Conservation (phyloP, 2,888 invertebrate genomes). For the Stenolophus ochropezus region DNA sequence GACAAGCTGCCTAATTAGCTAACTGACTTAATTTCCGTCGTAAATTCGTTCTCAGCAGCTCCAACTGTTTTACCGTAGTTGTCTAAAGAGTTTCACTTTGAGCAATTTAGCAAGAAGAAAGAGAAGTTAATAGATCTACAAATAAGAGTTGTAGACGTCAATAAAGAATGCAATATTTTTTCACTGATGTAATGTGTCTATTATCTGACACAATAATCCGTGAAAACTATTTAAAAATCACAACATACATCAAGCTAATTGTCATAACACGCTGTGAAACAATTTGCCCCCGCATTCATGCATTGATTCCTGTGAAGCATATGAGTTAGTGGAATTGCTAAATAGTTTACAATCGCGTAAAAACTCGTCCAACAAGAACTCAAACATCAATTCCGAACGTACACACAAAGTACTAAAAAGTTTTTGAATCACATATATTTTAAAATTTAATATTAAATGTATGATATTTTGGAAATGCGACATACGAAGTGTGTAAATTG, state of each 20-base stretch:
- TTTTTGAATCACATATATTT: no score
- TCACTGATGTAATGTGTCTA: neutral
- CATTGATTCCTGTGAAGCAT: neutral
- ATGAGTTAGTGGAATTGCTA: slow-evolving; percentile 30
- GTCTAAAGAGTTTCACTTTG: neutral
- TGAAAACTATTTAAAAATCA: slow-evolving; percentile 1
- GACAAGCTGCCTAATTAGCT: slow-evolving; percentile 4
- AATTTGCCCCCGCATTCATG: neutral
- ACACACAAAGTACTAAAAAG: no score
- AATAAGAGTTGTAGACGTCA: neutral
- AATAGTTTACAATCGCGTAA: slow-evolving; percentile 13
- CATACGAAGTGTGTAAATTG: no score
- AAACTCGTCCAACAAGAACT: neutral
- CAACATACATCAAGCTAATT: neutral
- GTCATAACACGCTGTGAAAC: neutral
- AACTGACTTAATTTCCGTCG: slow-evolving; percentile 17
- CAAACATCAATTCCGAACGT: neutral
- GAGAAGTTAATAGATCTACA: neutral
- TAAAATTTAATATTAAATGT: no score
- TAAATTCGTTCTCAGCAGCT: neutral
- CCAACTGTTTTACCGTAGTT: neutral
- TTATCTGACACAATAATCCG: neutral
- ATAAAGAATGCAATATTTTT: neutral
- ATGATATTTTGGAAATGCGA: no score
- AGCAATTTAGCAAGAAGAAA: neutral